Base-by-base conservation (phyloP, 2,888 invertebrate species). In the Elysia crispata region DNA sequence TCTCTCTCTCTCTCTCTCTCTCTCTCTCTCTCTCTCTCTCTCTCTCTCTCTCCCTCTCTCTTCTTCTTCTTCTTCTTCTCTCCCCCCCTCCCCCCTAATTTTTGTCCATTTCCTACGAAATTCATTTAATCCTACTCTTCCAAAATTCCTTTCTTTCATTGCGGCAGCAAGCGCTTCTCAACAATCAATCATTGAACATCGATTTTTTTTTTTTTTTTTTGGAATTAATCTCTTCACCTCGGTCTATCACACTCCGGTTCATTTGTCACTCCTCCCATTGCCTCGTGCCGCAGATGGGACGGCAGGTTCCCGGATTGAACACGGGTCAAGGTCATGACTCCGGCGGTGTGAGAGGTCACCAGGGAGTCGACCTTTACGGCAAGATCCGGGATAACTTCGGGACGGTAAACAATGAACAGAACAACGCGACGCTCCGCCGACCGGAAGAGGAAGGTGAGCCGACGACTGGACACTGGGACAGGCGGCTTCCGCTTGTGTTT, bases 21-120 rank as follows among this genome's bases (percentile, higher is more conserved):
- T 66, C n/a, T 66, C 66, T 66, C n/a, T 66, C 66, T 66, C 1
- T 23, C 66, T 66, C 18, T 66, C 66, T 66, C 66, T 66, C 66
- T 66, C 66, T 66, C 66, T 66, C 28, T 66, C 25, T 64, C 25
- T 23, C 25, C 8, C 30, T 23, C 20, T 64, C 30, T 30, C 25
- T 64, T 8, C 8, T 1, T 23, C 8, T 30, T 3, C 23, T 8
- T 15, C 30, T n/a, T 25, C 11, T 11, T 11, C 41, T 41, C 11
- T 41, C 5, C 11, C 41, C 11, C 41, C 41, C 41, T 11, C 41
- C 41, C 41, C 41, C 11, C 41, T 41, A 3, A 6, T 11, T 41
- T 11, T 41, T 41, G 11, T 41, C 11, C 41, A n/a, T n/a, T n/a
- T 13, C 13, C 31, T 3, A n/a, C 11, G 18, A 20, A 18, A 69